Evolutionary conservation across 1,140 invertebrate genomes (phyloP).

Genomic region (Hycleus phaleratus): DNA sequence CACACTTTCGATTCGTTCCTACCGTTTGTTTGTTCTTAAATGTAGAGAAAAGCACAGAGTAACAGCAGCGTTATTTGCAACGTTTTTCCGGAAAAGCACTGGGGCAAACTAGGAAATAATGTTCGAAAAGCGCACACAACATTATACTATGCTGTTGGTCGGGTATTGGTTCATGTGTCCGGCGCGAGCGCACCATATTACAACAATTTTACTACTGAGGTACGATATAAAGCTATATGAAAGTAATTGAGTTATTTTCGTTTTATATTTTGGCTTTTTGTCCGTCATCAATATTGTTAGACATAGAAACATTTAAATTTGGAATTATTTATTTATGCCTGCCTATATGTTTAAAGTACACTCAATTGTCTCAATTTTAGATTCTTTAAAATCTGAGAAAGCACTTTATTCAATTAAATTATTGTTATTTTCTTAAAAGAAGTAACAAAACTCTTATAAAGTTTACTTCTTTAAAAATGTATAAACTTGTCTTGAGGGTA

Average conservation of each 20-base stretch:
- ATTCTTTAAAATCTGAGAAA: no score
- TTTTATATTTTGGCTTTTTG: conserved; percentile 7
- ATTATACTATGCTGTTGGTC: neutral
- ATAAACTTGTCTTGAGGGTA: no score
- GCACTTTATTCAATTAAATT: no score
- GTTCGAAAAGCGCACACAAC: conserved; percentile 20
- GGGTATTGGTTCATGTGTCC: conserved; percentile 11
- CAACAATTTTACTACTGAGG: conserved; percentile 17
- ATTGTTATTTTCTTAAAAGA: no score
- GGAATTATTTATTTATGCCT: no score
- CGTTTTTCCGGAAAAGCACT: conserved; percentile 21
- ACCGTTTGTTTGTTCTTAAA: neutral
- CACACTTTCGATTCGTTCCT: no score
- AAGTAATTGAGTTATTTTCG: conserved; percentile 20
- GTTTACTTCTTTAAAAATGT: no score
- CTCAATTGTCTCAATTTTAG: no score
- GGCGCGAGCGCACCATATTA: conserved; percentile 7
- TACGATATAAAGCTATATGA: conserved; percentile 10
- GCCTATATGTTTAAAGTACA: no score
- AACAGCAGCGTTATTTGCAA: neutral
- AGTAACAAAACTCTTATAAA: no score
- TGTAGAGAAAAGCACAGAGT: neutral
- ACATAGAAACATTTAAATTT: neutral
- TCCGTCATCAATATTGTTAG: neutral
- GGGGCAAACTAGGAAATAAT: conserved; percentile 29